Evolutionary conservation across 2,797 vertebrate species (phyloP).

Genomic region (Pangasius djambal): DNA sequence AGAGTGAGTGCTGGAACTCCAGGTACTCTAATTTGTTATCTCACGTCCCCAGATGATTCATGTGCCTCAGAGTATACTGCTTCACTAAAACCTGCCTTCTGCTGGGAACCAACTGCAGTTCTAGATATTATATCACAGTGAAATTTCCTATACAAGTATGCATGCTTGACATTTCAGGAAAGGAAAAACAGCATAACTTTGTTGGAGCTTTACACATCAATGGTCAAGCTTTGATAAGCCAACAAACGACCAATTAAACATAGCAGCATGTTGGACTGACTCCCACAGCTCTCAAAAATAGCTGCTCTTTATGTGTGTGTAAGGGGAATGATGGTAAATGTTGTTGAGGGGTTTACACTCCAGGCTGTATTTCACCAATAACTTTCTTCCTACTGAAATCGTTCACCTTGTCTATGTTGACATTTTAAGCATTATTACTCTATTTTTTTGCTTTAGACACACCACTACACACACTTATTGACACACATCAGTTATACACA

Average conservation of each 20-base stretch:
- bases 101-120: conserved; percentile 5
- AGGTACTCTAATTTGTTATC: conserved; percentile 49
- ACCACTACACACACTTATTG: conserved; percentile 8
- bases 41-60: conserved; percentile 41
- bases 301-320: conserved; percentile 23
- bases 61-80: conserved; percentile 11
- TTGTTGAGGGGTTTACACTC: not conserved
- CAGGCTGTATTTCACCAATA: conserved; percentile 41
- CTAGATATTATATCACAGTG: conserved; percentile 22
- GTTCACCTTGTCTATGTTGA: conserved; percentile 48
- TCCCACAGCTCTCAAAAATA: conserved; percentile 20
- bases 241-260: conserved; percentile 59
- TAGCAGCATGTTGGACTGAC: conserved; percentile 34
- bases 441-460: not conserved
- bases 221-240: conserved; percentile 61
- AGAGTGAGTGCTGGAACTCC: conserved; percentile 36
- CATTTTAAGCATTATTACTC: not conserved
- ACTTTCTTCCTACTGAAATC: conserved; percentile 37
- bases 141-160: not conserved
- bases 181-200: conserved; percentile 29
- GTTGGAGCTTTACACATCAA: conserved; percentile 45
- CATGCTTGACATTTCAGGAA: conserved; percentile 22
- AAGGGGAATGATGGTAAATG: not conserved
- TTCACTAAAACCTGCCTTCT: conserved; percentile 13
- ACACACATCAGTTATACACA: not conserved